Evolutionary conservation across 2,113 vertebrate species (phyloP), one percentile per base, ranked within the genome.

Genomic region (Origma solitaria): DNA sequence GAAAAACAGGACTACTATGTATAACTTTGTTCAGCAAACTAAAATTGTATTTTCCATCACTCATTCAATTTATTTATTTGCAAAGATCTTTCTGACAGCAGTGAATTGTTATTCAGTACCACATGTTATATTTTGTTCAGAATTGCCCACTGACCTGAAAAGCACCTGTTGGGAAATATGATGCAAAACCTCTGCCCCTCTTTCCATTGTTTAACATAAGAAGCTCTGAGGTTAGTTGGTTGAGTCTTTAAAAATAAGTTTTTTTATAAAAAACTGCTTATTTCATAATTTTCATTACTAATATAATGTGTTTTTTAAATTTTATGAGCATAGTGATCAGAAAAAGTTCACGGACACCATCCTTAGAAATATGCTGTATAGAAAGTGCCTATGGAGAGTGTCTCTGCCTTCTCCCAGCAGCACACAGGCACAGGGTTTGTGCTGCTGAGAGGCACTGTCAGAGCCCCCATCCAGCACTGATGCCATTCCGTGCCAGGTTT

Each of bases 401-500:
- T 40, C 18, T 85, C 15, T 62, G 7, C 25, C 31, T 57, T 40
- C 8, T 4, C 8, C 7, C 37, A 18, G 4, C 40, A 44, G 21
- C 70, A 53, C 54, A 49, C 15, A 56, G 33, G 22, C 62, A 45
- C 1, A 0, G 30, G 23, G 22, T 16, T 49, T 7, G 0, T 66
- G 51, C 53, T 66, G 45, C 38, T 18, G 11, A 42, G 54, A 64
- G 30, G 27, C 33, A 25, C 38, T 7, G 1, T 24, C 35, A 21
- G 54, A 81, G 33, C 27, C 10, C 45, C 37, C 1, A 1, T 15
- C 7, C 3, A 8, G 64, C 0, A 5, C 24, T 5, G 40, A 8
- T 3, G 5, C 33, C 85, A 81, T 27, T 35, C 54, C 0, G 0
- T 15, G 69, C 18, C 2, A 3, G 30, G 6, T 70, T 42, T 47